Percentiles rank a stretch among this genome's conserved stretches.
These are phyloP conservation scores for Brassicogethes aeneus DNA, from an alignment of 2,888 invertebrate species.

Conservation along the genomic window DNA sequence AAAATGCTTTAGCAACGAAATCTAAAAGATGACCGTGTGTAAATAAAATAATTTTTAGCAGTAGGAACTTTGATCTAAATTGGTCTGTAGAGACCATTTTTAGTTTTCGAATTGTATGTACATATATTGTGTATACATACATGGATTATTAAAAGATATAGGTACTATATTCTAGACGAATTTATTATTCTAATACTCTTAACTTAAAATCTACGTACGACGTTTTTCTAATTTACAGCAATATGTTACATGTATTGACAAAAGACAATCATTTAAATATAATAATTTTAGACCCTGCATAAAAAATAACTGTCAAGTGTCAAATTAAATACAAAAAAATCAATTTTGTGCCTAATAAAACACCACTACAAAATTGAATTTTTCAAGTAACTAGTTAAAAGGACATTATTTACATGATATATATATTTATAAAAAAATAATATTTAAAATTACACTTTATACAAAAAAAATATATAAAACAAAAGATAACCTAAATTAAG, in stretches of 20 bases:
- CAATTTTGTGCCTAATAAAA: slow-evolving; percentile 3
- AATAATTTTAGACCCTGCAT: slow-evolving; percentile 42
- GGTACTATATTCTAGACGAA: slow-evolving; percentile 32
- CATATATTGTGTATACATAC: slow-evolving; percentile 30
- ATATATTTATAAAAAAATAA: slow-evolving; percentile 9
- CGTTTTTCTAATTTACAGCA: slow-evolving; percentile 22
- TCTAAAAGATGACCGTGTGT: too few relatives aligned
- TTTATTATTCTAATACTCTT: slow-evolving; percentile 21
- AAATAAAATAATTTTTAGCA: too few relatives aligned
- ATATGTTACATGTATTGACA: slow-evolving; percentile 21
- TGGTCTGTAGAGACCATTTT: slow-evolving; percentile 36
- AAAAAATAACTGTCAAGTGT: slow-evolving; percentile 37
- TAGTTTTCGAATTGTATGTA: slow-evolving; percentile 27
- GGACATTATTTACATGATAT: slow-evolving; percentile 2
- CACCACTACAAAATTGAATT: not conserved
- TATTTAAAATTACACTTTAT: slow-evolving; percentile 14
- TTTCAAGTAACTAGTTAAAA: not conserved
- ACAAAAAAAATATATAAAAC: slow-evolving; percentile 16
- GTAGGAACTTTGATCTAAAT: slow-evolving; percentile 39
- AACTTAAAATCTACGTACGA: slow-evolving; percentile 21
- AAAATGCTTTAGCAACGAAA: too few relatives aligned
- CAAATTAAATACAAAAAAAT: slow-evolving; percentile 25
- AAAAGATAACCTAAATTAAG: slow-evolving; percentile 21
- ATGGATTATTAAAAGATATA: slow-evolving; percentile 29
- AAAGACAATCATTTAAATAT: slow-evolving; percentile 38